A percentile compares a stretch with the other conserved stretches of the same genome.
phyloP scores from a whole-genome alignment of 1,140 invertebrate genomes.

The Batillaria attramentaria region DNA sequence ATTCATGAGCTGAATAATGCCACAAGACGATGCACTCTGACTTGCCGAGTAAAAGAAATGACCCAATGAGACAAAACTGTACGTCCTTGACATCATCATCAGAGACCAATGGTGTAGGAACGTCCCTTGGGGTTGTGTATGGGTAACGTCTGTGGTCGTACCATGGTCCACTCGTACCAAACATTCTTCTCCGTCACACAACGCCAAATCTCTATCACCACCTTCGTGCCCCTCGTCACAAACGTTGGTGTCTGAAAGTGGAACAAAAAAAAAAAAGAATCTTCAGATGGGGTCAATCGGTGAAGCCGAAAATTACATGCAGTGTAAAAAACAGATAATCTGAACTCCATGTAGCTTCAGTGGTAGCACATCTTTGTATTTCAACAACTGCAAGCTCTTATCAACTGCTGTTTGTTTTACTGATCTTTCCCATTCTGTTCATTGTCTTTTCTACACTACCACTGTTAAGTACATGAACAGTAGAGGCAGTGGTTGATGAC shows the following conservation, averaged over 20 bases:
- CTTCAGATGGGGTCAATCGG: background rate
- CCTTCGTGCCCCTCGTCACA: conserved; percentile 79
- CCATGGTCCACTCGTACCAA: conserved; percentile 97
- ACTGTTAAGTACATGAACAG: too few relatives aligned
- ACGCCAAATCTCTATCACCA: conserved; percentile 92
- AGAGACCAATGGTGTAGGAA: conserved; percentile 81
- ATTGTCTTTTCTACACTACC: too few relatives aligned
- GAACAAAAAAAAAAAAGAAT: background rate
- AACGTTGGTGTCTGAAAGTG: conserved; percentile 81
- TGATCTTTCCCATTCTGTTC: too few relatives aligned
- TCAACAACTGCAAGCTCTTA: background rate
- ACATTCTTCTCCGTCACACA: conserved; percentile 82
- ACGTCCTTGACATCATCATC: background rate
- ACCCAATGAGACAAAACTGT: background rate
- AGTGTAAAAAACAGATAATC: background rate
- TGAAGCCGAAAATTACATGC: background rate
- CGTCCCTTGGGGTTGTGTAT: conserved; percentile 89
- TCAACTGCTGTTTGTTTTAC: too few relatives aligned
- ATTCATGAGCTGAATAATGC: background rate
- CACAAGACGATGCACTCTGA: background rate
- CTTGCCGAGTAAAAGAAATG: background rate
- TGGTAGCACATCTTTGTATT: background rate
- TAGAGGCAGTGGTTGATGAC: too few relatives aligned
- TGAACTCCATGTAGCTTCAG: background rate
- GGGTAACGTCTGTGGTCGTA: conserved; percentile 77